These are phyloP conservation scores for Drosophila equinoxialis DNA, from an alignment of 1,140 invertebrate genomes.

Conservation along the genomic window DNA sequence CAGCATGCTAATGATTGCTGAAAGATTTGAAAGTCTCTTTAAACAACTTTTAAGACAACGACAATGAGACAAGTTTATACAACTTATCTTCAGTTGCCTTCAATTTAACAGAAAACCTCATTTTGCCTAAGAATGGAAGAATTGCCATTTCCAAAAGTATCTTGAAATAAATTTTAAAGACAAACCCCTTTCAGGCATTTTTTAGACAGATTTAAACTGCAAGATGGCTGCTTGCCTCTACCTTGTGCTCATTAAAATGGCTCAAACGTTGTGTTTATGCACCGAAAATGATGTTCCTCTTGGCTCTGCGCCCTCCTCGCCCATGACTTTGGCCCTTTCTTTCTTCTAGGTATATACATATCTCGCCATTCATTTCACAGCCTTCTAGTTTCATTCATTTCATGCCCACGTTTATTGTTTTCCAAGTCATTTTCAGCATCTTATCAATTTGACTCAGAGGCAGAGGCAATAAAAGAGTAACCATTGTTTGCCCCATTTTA, in stretches of 20 bases:
- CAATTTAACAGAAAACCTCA: no score
- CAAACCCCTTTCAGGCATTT: conserved; percentile 1
- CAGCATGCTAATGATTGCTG: no score
- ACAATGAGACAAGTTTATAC: no score
- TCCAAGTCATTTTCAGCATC: conserved; percentile 76
- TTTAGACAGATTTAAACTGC: background rate
- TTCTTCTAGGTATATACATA: background rate
- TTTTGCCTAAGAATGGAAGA: no score
- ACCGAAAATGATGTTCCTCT: conserved; percentile 44
- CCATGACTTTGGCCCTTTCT: background rate
- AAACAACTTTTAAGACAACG: no score
- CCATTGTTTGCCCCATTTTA: conserved; percentile 52
- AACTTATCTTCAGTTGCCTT: no score
- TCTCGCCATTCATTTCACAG: conserved; percentile 46
- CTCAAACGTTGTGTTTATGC: conserved; percentile 76
- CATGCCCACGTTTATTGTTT: conserved; percentile 80
- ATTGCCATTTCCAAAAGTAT: background rate
- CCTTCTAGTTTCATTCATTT: conserved; percentile 57
- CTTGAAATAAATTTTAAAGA: background rate
- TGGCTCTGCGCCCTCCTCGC: background rate
- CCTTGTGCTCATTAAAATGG: conserved; percentile 64
- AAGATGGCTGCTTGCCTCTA: background rate
- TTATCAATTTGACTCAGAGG: conserved; percentile 77
- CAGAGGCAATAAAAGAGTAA: conserved; percentile 78
- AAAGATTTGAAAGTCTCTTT: no score